Percentiles rank a stretch among this genome's conserved stretches.
Conservation (phyloP, 2,797 vertebrate genomes). For the Denticeps clupeoides region DNA sequence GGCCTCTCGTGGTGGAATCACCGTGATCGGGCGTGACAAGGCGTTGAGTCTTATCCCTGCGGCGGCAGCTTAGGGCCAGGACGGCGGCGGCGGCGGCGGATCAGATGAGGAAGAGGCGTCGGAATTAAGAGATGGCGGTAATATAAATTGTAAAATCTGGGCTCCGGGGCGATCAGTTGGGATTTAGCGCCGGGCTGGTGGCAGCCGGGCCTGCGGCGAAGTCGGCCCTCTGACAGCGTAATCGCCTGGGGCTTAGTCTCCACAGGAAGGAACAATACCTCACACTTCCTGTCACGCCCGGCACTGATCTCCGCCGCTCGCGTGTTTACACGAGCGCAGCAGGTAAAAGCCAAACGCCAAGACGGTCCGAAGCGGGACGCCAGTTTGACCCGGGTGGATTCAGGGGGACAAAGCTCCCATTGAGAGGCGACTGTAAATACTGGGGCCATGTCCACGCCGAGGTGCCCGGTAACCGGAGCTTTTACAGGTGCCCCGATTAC, state of each 20-base stretch:
- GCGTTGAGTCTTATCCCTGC: conserved; percentile 65
- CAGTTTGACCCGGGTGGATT: too few species aligned
- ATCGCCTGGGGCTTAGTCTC: conserved; percentile 61
- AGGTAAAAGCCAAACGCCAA: too few species aligned
- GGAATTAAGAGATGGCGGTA: conserved; percentile 61
- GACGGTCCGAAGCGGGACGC: too few species aligned
- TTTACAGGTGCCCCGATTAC: conserved; percentile 62
- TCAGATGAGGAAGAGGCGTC: conserved; percentile 50
- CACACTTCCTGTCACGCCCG: conserved; percentile 62
- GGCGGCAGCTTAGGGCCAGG: conserved; percentile 55
- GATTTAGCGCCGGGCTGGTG: conserved; percentile 65
- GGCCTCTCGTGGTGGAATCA: conserved; percentile 63
- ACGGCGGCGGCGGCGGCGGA: conserved; percentile 53
- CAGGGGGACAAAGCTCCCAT: not conserved
- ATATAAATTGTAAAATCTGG: conserved; percentile 65
- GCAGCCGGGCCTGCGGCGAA: conserved; percentile 55
- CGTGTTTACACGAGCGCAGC: too few species aligned
- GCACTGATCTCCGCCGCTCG: too few species aligned
- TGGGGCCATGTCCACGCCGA: too few species aligned
- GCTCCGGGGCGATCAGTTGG: conserved; percentile 62
- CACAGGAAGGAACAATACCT: conserved; percentile 63
- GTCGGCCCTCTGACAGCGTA: conserved; percentile 67
- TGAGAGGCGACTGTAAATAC: conserved; percentile 2
- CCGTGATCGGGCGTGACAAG: conserved; percentile 70
- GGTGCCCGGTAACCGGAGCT: conserved; percentile 30